Conservation (phyloP, 2,888 invertebrate genomes). For the Adineta ricciae region DNA sequence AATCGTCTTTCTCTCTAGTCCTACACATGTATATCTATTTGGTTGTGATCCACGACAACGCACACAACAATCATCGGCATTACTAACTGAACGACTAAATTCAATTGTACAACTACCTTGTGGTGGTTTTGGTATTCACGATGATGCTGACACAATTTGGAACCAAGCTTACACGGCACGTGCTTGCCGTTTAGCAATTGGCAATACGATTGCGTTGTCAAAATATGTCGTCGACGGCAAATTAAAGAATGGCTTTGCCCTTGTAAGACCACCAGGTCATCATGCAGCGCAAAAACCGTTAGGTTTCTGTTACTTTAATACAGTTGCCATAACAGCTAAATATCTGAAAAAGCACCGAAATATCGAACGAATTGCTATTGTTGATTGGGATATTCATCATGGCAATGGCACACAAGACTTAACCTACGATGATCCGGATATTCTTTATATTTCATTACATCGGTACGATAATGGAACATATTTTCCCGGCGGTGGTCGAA, state of each 20-base stretch:
- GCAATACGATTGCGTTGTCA: neutral
- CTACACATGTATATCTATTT: neutral
- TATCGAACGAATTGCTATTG: constrained; percentile 13
- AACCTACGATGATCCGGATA: constrained; percentile 45
- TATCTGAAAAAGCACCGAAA: constrained; percentile 56
- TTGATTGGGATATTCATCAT: constrained; percentile 69
- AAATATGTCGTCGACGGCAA: constrained; percentile 23
- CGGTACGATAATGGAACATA: constrained; percentile 67
- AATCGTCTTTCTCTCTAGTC: neutral
- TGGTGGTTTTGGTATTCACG: constrained; percentile 46
- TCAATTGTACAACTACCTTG: constrained; percentile 21
- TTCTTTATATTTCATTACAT: constrained; percentile 81
- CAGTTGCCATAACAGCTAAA: constrained; percentile 69
- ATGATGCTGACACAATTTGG: constrained; percentile 22
- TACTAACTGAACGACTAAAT: neutral
- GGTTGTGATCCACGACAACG: constrained; percentile 17
- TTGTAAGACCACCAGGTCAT: constrained; percentile 76
- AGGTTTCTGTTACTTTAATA: constrained; percentile 79
- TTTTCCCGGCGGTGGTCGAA: constrained; percentile 11
- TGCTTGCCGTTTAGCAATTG: constrained; percentile 23
- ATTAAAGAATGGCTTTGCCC: constrained; percentile 61
- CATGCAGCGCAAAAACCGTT: constrained; percentile 61
- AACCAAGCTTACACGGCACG: constrained; percentile 28
- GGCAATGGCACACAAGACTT: constrained; percentile 67
- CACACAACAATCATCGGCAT: neutral